These are phyloP conservation scores for Drosophila nikananu DNA, from an alignment of 1,140 invertebrate genomes.

Conservation along the genomic window DNA sequence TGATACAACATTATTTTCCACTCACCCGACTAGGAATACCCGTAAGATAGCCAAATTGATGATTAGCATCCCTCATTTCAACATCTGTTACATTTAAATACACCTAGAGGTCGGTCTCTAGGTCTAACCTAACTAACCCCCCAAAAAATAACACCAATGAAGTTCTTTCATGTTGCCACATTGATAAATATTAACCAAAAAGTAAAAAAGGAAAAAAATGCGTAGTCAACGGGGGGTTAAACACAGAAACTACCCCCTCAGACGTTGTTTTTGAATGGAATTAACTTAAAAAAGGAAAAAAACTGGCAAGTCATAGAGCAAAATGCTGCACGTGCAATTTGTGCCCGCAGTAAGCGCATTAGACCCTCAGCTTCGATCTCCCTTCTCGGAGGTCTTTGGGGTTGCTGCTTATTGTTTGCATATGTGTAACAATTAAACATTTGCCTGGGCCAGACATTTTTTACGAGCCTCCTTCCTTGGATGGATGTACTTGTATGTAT, in stretches of 20 bases:
- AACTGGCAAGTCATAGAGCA: constrained; percentile 58
- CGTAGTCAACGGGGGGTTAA: constrained; percentile 44
- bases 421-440: constrained; percentile 84
- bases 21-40: constrained; percentile 31
- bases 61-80: constrained; percentile 82
- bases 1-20: constrained; percentile 82
- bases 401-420: constrained; percentile 73
- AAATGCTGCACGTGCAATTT: constrained; percentile 79
- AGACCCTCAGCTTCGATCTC: constrained; percentile 37
- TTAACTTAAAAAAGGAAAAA: constrained; percentile 58
- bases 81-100: constrained; percentile 84
- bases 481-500: constrained; percentile 24
- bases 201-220: constrained; percentile 14
- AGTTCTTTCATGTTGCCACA: constrained; percentile 49
- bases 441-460: constrained; percentile 73
- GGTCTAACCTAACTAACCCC: constrained; percentile 29
- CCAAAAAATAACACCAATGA: constrained; percentile 39
- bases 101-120: constrained; percentile 27
- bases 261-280: constrained; percentile 52
- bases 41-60: constrained; percentile 50
- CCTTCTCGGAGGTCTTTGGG: constrained; percentile 49
- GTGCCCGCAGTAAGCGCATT: constrained; percentile 78
- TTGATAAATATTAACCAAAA: constrained; percentile 54
- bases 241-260: constrained; percentile 66
- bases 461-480: constrained; percentile 48